Conservation (phyloP, 2,888 invertebrate genomes). For the Tuta absoluta region DNA sequence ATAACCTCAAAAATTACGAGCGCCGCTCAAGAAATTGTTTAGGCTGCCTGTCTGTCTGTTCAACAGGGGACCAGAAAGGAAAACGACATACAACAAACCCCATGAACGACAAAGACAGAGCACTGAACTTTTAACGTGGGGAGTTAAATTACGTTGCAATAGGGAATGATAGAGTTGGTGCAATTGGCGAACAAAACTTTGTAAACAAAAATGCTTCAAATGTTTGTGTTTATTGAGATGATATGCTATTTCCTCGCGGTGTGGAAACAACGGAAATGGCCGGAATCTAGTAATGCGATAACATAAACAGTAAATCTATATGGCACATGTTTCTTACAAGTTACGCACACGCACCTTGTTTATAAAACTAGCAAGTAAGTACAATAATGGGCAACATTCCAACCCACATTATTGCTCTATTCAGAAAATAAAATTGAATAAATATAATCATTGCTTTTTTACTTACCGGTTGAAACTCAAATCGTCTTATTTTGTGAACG, state of each 20-base stretch:
- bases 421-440: not conserved
- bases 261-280: conserved; percentile 39
- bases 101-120: conserved; percentile 52
- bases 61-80: conserved; percentile 67
- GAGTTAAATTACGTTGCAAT: conserved; percentile 9
- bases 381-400: not conserved
- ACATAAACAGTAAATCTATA: conserved; percentile 37
- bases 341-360: conserved; percentile 30
- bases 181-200: conserved; percentile 33
- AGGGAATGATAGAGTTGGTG: conserved; percentile 45
- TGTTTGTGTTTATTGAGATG: conserved; percentile 10
- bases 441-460: not conserved
- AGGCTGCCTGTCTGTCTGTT: conserved; percentile 60
- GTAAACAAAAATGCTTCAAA: conserved; percentile 12
- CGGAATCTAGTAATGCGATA: conserved; percentile 36
- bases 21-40: conserved; percentile 72
- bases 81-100: conserved; percentile 41
- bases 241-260: conserved; percentile 27
- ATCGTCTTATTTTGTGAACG: conserved; percentile 15
- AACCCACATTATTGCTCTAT: no score
- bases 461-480: conserved; percentile 1
- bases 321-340: conserved; percentile 30
- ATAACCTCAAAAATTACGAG: conserved; percentile 75
- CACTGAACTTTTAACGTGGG: conserved; percentile 47
- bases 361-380: conserved; percentile 22